Evolutionary conservation across 2,113 vertebrate genomes (phyloP).

Genomic region (Ptilonorhynchus violaceus): DNA sequence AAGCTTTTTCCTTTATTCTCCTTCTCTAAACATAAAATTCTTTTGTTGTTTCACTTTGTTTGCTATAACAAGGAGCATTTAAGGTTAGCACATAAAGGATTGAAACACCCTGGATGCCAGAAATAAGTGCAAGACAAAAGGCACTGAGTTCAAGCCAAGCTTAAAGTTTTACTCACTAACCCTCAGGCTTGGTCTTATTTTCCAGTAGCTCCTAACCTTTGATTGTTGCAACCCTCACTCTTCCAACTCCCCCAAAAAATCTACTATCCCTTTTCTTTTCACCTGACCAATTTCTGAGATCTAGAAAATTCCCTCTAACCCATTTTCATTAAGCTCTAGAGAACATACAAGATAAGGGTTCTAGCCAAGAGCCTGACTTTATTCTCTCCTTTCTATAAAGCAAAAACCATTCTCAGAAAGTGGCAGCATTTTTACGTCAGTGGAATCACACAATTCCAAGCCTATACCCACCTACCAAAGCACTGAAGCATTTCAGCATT

Average conservation of each 20-base stretch:
- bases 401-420: background rate
- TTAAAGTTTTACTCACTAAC: background rate
- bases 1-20: background rate
- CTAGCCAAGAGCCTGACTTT: background rate
- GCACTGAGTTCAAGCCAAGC: background rate
- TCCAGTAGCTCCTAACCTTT: background rate
- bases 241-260: background rate
- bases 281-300: background rate
- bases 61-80: background rate
- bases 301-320: background rate
- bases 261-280: background rate
- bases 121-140: background rate
- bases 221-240: background rate
- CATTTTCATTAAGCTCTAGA: background rate
- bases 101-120: background rate
- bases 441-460: background rate
- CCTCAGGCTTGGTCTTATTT: background rate
- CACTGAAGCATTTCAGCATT: background rate
- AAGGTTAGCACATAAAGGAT: background rate
- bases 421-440: background rate
- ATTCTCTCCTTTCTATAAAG: background rate
- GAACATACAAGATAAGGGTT: background rate
- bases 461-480: background rate
- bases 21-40: background rate
- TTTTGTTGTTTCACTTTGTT: background rate